phyloP scores from a whole-genome alignment of 2,888 invertebrate genomes.

The Spialia ferax region DNA sequence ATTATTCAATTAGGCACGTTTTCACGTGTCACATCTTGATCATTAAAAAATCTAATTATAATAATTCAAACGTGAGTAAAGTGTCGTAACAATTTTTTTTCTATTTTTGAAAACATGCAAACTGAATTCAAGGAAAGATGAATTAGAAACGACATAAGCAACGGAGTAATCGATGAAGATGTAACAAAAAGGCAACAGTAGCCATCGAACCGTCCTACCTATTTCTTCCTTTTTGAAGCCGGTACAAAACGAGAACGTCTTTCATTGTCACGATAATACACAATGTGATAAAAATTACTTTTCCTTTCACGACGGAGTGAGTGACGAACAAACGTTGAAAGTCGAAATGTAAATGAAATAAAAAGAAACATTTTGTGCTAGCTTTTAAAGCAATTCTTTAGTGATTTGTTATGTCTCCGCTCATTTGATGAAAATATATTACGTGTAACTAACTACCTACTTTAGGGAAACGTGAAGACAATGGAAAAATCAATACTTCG shows the following conservation, averaged over 20 bases:
- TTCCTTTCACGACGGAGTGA: neutral
- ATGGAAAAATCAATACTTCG: neutral
- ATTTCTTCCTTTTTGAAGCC: neutral
- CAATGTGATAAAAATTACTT: neutral
- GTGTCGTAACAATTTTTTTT: too few relatives aligned
- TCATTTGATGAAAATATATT: conserved; percentile 2
- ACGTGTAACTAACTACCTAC: too few relatives aligned
- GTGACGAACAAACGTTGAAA: conserved; percentile 3
- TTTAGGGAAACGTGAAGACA: conserved; percentile 3
- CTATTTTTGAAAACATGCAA: too few relatives aligned
- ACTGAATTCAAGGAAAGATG: too few relatives aligned
- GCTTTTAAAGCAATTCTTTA: conserved; percentile 1
- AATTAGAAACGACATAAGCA: too few relatives aligned
- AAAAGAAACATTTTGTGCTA: conserved; percentile 37
- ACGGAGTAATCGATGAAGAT: too few relatives aligned
- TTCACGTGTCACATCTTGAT: too few relatives aligned
- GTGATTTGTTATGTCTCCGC: neutral
- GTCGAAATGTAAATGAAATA: conserved; percentile 47
- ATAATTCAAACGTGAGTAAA: neutral
- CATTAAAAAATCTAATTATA: neutral
- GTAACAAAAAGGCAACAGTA: too few relatives aligned
- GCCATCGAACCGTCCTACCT: too few relatives aligned
- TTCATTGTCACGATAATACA: neutral
- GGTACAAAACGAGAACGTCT: neutral
- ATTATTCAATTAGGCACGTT: conserved; percentile 62